phyloP scores from a whole-genome alignment of 2,797 vertebrate species.

The Naso thynnoides region DNA sequence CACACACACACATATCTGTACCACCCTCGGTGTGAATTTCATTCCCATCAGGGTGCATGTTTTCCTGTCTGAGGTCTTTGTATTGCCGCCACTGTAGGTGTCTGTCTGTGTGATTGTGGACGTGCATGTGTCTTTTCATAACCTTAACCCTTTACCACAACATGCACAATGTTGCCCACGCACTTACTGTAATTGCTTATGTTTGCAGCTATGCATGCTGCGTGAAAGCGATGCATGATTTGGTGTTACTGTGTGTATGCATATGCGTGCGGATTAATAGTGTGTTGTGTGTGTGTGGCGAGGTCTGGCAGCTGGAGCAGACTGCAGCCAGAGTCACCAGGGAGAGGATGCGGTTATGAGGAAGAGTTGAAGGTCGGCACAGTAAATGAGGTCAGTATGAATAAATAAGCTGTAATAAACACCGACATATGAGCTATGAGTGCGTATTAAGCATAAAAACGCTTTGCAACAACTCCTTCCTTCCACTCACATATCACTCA shows the following conservation, averaged over 20 bases:
- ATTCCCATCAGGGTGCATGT: slow-evolving; percentile 69
- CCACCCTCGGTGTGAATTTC: slow-evolving; percentile 68
- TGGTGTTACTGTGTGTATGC: slow-evolving; percentile 7
- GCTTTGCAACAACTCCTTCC: neutral
- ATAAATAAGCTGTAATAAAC: slow-evolving; percentile 76
- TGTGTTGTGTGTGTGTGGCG: slow-evolving; percentile 25
- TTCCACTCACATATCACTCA: slow-evolving; percentile 19
- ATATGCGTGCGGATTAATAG: neutral
- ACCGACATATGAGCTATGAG: slow-evolving; percentile 36
- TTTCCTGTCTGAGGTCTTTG: slow-evolving; percentile 63
- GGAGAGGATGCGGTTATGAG: slow-evolving; percentile 76
- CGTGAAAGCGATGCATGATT: slow-evolving; percentile 7
- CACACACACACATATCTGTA: slow-evolving; percentile 27
- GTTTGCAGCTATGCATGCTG: slow-evolving; percentile 38
- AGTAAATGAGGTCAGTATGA: slow-evolving; percentile 77
- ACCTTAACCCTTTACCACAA: slow-evolving; percentile 32
- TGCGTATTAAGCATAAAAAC: neutral
- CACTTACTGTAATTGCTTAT: slow-evolving; percentile 49
- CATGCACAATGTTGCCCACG: slow-evolving; percentile 22
- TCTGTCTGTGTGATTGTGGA: slow-evolving; percentile 6
- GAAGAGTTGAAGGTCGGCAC: slow-evolving; percentile 83
- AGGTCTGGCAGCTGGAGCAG: slow-evolving; percentile 73
- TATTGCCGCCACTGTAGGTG: slow-evolving; percentile 23
- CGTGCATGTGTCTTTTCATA: slow-evolving; percentile 4
- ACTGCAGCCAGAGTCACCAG: slow-evolving; percentile 71